A percentile compares a stretch with the other conserved stretches of the same genome.
These are phyloP conservation scores for Agrotis puta DNA, from an alignment of 2,888 invertebrate species.

Conservation along the genomic window DNA sequence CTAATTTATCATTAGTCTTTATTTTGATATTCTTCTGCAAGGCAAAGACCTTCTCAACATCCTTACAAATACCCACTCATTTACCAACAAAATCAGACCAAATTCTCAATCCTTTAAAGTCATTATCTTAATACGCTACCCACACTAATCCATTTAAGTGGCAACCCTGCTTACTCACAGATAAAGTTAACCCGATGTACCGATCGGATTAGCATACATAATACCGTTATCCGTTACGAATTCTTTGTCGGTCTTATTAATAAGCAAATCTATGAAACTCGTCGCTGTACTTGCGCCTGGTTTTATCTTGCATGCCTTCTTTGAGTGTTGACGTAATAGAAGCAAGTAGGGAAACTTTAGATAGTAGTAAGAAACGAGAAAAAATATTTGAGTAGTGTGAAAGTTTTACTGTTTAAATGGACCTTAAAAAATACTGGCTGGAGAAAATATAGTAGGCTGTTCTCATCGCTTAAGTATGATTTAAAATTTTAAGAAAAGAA, in stretches of 20 bases:
- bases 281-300: constrained; percentile 69
- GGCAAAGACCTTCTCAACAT: no score
- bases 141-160: constrained; percentile 13
- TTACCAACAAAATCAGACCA: background rate
- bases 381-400: background rate
- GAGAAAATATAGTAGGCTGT: no score
- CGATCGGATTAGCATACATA: constrained; percentile 78
- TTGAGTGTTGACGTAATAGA: constrained; percentile 45
- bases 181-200: constrained; percentile 60
- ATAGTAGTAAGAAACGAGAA: background rate
- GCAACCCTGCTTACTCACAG: constrained; percentile 55
- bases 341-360: background rate
- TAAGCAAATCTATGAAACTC: constrained; percentile 85
- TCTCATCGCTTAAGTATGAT: no score
- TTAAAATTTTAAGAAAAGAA: no score
- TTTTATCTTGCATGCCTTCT: constrained; percentile 60
- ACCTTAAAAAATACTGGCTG: no score
- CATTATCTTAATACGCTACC: background rate
- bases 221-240: constrained; percentile 83
- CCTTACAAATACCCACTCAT: no score
- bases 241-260: constrained; percentile 87
- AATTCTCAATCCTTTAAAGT: background rate
- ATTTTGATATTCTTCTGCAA: no score
- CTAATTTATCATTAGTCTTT: no score
- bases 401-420: no score